Percentiles rank a stretch among this genome's conserved stretches.
These are phyloP conservation scores for Scaptomyza flava DNA, from an alignment of 2,888 invertebrate species.

Conservation along the genomic window DNA sequence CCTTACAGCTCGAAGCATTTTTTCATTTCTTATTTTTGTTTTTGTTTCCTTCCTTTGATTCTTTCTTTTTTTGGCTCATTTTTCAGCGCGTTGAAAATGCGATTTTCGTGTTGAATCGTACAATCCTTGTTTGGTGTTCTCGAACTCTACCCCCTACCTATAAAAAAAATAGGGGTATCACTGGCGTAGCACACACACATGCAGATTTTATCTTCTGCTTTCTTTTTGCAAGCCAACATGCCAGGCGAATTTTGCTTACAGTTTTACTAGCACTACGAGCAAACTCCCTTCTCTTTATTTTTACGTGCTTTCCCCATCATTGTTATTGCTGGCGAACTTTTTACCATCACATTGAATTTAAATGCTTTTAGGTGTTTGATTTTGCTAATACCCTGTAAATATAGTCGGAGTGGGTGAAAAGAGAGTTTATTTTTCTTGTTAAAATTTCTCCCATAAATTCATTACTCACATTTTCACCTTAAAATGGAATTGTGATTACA, in stretches of 20 bases:
- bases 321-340: constrained; percentile 12
- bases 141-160: background rate
- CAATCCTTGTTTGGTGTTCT: constrained; percentile 31
- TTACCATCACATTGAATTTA: constrained; percentile 18
- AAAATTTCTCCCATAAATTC: no score
- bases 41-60: constrained; percentile 1
- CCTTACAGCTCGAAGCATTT: constrained; percentile 46
- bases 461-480: no score
- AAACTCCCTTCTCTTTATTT: background rate
- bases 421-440: no score
- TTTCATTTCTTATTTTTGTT: constrained; percentile 37
- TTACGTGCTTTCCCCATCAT: background rate
- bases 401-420: background rate
- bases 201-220: constrained; percentile 53
- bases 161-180: constrained; percentile 1
- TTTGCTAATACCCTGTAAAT: constrained; percentile 12
- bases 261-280: constrained; percentile 29
- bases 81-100: constrained; percentile 64
- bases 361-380: constrained; percentile 2
- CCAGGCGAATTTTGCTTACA: constrained; percentile 57
- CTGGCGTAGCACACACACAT: constrained; percentile 45
- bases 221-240: constrained; percentile 52
- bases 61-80: constrained; percentile 21
- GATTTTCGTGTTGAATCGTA: constrained; percentile 66
- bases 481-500: background rate